Evolutionary conservation across 1,140 invertebrate genomes (phyloP).

Genomic region (Macrobrachium rosenbergii): DNA sequence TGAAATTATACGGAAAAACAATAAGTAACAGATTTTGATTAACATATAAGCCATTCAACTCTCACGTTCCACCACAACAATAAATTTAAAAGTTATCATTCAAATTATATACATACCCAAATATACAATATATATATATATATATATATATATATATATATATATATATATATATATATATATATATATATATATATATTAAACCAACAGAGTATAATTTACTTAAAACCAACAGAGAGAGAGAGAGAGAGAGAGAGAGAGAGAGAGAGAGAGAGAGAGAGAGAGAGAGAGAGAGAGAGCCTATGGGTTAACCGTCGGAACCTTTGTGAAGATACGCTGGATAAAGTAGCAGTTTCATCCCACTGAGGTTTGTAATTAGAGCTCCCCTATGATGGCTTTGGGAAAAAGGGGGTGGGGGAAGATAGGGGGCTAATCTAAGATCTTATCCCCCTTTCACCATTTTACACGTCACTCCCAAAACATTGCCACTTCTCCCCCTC

Average conservation of each 20-base stretch:
- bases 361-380: too few species aligned
- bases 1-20: too few species aligned
- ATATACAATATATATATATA: constrained; percentile 39
- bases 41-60: too few species aligned
- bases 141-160: constrained; percentile 19
- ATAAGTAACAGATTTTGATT: too few species aligned
- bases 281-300: constrained; percentile 1
- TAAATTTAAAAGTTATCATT: neutral
- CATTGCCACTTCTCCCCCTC: neutral
- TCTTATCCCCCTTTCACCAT: neutral
- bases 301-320: neutral
- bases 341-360: too few species aligned
- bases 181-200: constrained; percentile 35
- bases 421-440: neutral
- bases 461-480: neutral
- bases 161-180: constrained; percentile 32
- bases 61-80: too few species aligned
- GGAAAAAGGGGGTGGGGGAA: too few species aligned
- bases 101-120: neutral
- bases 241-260: neutral
- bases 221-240: too few species aligned
- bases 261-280: neutral
- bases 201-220: too few species aligned
- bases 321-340: too few species aligned
- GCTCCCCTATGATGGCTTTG: too few species aligned